These are phyloP conservation scores for Catostylus mosaicus DNA, from an alignment of 30 jellyfish, hydroid and myxozoan genomes.

Conservation along the genomic window DNA sequence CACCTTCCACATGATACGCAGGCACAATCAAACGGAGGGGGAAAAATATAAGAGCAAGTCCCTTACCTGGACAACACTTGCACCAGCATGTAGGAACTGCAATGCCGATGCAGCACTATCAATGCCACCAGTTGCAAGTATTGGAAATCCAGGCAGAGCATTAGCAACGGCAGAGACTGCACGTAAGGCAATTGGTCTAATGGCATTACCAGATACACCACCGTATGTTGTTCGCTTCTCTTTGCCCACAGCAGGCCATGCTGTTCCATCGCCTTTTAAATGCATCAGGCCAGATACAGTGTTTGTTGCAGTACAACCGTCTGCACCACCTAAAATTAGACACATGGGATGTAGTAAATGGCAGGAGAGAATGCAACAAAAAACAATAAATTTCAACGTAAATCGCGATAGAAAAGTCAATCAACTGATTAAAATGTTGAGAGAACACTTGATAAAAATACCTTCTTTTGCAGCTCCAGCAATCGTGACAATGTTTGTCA, in stretches of 20 bases:
- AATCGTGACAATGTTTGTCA: slow-evolving; percentile 86
- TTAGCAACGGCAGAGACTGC: slow-evolving; percentile 97
- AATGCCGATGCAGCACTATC: slow-evolving; percentile 89
- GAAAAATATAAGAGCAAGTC: not conserved
- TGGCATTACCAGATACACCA: slow-evolving; percentile 98
- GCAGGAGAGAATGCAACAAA: not conserved
- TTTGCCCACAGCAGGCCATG: slow-evolving; percentile 96
- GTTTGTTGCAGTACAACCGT: slow-evolving; percentile 97
- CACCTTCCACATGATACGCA: too few species aligned
- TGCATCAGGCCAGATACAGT: slow-evolving; percentile 98
- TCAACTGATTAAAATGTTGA: too few species aligned
- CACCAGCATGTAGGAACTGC: slow-evolving; percentile 98
- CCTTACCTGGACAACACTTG: slow-evolving; percentile 90
- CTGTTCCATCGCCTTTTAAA: slow-evolving; percentile 78
- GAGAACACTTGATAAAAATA: slow-evolving; percentile 11
- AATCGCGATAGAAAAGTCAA: too few species aligned
- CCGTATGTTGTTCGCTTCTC: slow-evolving; percentile 96
- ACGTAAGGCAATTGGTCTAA: slow-evolving; percentile 96
- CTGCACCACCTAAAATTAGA: slow-evolving; percentile 88
- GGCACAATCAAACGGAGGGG: too few species aligned
- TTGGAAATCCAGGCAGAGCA: slow-evolving; percentile 96
- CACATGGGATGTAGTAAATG: not conserved
- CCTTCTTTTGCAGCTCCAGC: slow-evolving; percentile 98
- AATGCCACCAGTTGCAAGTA: slow-evolving; percentile 98
- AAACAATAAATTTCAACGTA: too few species aligned